phyloP scores from a whole-genome alignment of 2,888 invertebrate genomes.

The Belgica antarctica region DNA sequence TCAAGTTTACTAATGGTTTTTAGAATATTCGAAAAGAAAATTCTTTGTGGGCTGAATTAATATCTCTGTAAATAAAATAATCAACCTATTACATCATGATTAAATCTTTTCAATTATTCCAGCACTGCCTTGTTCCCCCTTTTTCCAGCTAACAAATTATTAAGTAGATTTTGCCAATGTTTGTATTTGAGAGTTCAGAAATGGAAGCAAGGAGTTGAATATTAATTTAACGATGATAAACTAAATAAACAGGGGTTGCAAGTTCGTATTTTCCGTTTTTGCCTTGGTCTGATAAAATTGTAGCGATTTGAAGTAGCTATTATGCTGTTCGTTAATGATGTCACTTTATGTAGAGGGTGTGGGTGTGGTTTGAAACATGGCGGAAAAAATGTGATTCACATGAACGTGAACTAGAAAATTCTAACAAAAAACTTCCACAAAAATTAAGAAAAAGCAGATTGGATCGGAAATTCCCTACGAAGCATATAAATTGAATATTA shows the following conservation, averaged over 20 bases:
- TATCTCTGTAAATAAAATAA: not conserved
- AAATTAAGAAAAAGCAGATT: no score
- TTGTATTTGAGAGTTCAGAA: not conserved
- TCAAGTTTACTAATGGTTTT: slow-evolving; percentile 5
- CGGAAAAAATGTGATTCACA: not conserved
- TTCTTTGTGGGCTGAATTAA: not conserved
- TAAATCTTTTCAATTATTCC: slow-evolving; percentile 15
- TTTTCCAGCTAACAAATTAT: not conserved
- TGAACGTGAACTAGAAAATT: no score
- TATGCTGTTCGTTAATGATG: not conserved
- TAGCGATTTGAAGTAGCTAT: no score
- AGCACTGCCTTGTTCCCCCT: not conserved
- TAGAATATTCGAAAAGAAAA: not conserved
- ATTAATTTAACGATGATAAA: slow-evolving; percentile 9
- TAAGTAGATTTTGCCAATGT: slow-evolving; percentile 15
- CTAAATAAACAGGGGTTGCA: not conserved
- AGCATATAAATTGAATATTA: no score
- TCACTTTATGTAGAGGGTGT: not conserved
- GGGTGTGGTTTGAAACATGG: slow-evolving; percentile 15
- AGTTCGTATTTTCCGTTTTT: no score
- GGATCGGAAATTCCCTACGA: no score
- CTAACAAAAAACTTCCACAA: no score
- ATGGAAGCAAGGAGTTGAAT: slow-evolving; percentile 6
- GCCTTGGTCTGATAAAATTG: not conserved
- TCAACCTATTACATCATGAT: slow-evolving; percentile 15